phyloP scores from a whole-genome alignment of 37 sponge, comb jelly and placozoan species.

The Ianthella basta region DNA sequence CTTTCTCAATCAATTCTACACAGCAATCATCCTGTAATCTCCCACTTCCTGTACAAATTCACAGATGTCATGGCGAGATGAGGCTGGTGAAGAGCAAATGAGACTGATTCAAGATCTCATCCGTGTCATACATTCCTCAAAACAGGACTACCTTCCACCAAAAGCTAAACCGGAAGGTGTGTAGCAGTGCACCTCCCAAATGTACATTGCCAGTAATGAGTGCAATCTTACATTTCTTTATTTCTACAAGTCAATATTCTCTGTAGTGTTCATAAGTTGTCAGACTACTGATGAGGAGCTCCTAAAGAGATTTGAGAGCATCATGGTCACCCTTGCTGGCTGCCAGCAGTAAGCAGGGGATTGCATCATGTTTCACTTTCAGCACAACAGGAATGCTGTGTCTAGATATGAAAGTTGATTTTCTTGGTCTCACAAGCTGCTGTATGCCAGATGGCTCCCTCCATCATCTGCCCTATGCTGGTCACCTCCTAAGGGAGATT shows the following conservation, averaged over 20 bases:
- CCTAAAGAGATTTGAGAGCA: constrained; percentile 13
- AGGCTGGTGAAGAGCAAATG: constrained; percentile 62
- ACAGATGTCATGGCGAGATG: constrained; percentile 46
- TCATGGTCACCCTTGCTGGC: constrained; percentile 7
- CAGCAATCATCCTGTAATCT: too few species aligned
- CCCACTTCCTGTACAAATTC: background rate
- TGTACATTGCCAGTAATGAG: too few species aligned
- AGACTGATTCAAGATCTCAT: constrained; percentile 85
- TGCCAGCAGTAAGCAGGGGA: background rate
- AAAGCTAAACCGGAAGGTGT: constrained; percentile 84
- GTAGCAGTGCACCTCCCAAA: background rate
- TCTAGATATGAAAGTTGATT: too few species aligned
- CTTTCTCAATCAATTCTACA: too few species aligned
- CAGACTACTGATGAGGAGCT: constrained; percentile 15
- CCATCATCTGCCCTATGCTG: too few species aligned
- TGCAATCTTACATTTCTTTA: too few species aligned
- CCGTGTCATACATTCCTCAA: constrained; percentile 57
- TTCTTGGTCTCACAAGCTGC: too few species aligned
- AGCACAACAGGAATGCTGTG: too few species aligned
- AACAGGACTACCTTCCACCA: constrained; percentile 77
- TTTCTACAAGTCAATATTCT: background rate
- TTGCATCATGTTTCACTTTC: background rate
- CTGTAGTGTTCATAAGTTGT: constrained; percentile 34
- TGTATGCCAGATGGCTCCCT: too few species aligned
- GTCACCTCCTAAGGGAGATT: too few species aligned